Base-by-base conservation (phyloP, 2,888 invertebrate genomes). In the Dione juno region DNA sequence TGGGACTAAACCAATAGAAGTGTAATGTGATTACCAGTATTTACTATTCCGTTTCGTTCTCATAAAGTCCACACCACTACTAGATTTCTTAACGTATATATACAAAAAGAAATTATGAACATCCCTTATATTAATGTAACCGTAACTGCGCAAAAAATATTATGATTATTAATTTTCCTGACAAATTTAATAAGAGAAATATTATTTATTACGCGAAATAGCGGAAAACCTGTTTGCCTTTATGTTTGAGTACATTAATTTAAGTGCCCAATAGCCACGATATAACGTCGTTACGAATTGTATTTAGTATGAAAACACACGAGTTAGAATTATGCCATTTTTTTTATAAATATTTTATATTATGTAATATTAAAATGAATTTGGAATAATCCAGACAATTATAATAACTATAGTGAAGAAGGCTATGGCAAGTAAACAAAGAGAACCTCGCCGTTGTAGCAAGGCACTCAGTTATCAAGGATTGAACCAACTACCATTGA, bases 241-340 rank as follows among this genome's bases (percentile, higher is more conserved):
- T 68, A 73, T 75, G 59, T 76, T 74, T 69, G 50, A 61, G 67
- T 64, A 70, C 72, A 74, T 72, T 75, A 74, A 74, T 76, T 74
- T 69, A 69, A 70, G 67, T 70, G 70, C 69, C 70, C 69, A 73
- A 72, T 71, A 54, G 72, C 72, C 71, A 68, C 70, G 69, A 71
- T 75, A 74, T 64, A 45, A 73, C 68, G 74, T 75, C 73, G 70
- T 72, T 71, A 73, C 71, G 68, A 67, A 75, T 75, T 73, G 73
- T 54, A 67, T 64, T 74, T 45, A 43, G 43, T 28, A 21, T 71
- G 70, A 21, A 74, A 77, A 74, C 72, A 74, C 8, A 77, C 73
- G 72, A 21, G 11, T 10, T 14, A 1, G 6, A 41, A 64, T 43
- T 61, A 8, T 52, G 10, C 3, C 14, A 11, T 16, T 37, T 57